Evolutionary conservation across 1,140 invertebrate species (phyloP).

Genomic region (Thrips palmi): DNA sequence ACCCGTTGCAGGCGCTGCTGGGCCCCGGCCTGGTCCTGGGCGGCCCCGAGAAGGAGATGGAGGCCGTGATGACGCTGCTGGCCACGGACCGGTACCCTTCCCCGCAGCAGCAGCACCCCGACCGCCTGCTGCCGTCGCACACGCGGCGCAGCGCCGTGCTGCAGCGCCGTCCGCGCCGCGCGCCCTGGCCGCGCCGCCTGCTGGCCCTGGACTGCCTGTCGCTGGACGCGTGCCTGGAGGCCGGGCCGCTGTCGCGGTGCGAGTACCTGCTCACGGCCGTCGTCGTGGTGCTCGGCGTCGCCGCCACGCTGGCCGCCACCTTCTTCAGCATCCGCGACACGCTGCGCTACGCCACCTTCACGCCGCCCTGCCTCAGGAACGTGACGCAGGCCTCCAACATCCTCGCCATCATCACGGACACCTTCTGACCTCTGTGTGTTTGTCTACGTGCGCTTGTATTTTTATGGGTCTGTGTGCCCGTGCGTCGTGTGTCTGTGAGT

Average conservation of each 20-base stretch:
- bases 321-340: slow-evolving; percentile 12
- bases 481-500: too few relatives aligned
- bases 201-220: slow-evolving; percentile 1
- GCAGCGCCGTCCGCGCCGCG: not conserved
- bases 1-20: too few relatives aligned
- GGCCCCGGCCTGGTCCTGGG: too few relatives aligned
- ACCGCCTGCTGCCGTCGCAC: too few relatives aligned
- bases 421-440: too few relatives aligned
- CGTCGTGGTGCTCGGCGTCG: slow-evolving; percentile 10
- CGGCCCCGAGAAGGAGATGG: too few relatives aligned
- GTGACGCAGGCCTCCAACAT: slow-evolving; percentile 8
- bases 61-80: too few relatives aligned
- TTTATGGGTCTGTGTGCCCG: too few relatives aligned
- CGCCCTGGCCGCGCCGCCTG: slow-evolving; percentile 1
- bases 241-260: slow-evolving; percentile 5
- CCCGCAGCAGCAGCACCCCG: too few relatives aligned
- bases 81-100: too few relatives aligned
- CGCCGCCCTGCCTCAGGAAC: slow-evolving; percentile 15
- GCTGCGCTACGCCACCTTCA: slow-evolving; percentile 13
- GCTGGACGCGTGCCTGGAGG: slow-evolving; percentile 8
- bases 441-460: too few relatives aligned
- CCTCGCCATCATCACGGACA: too few relatives aligned
- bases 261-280: slow-evolving; percentile 1
- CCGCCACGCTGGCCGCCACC: slow-evolving; percentile 14
- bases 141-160: not conserved